Conservation (phyloP, 1,140 invertebrate genomes). For the Leptinotarsa defecta region DNA sequence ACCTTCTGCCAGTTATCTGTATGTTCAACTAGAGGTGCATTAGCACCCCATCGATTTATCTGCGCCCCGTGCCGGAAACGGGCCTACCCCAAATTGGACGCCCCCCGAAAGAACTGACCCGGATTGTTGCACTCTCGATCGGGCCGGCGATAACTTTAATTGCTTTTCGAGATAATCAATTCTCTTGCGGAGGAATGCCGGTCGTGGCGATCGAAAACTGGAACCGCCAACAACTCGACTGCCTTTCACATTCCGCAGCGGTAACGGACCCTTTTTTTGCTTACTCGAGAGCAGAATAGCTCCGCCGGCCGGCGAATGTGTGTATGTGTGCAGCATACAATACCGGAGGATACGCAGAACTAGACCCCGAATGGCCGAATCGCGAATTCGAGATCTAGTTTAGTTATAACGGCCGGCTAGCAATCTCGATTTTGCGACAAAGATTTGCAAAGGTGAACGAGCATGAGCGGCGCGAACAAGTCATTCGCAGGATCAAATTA, state of each 20-base stretch:
- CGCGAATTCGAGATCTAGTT: not conserved
- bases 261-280: constrained; percentile 21
- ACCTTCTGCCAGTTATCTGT: no score
- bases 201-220: constrained; percentile 16
- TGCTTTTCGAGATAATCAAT: constrained; percentile 21
- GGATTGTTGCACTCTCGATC: constrained; percentile 14
- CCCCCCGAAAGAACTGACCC: not conserved
- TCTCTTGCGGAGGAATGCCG: constrained; percentile 17
- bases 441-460: not conserved
- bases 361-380: not conserved
- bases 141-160: constrained; percentile 8
- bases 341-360: not conserved
- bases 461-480: no score
- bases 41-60: no score
- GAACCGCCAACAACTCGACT: constrained; percentile 21
- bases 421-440: not conserved
- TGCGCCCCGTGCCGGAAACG: not conserved
- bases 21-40: no score
- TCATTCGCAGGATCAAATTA: no score
- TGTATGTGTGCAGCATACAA: not conserved
- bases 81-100: constrained; percentile 2
- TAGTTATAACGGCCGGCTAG: not conserved
- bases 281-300: not conserved
- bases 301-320: not conserved
- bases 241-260: constrained; percentile 21